Evolutionary conservation across 92 coral and sea anemone genomes (phyloP).

Genomic region (Palythoa caribaeorum): DNA sequence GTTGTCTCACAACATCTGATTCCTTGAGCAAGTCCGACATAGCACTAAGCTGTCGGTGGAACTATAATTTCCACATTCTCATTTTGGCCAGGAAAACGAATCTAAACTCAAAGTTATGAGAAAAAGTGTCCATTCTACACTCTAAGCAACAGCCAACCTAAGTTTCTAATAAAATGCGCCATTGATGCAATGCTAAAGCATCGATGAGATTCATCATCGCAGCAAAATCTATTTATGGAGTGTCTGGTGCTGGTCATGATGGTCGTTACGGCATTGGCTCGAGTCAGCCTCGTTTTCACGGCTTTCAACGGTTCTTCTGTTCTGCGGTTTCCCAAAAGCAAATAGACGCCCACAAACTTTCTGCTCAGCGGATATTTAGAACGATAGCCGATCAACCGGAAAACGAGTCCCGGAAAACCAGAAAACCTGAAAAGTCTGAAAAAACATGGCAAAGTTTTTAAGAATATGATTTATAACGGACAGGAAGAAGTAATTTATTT

Average conservation of each 20-base stretch:
- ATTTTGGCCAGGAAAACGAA: not conserved
- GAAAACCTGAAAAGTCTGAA: too few species aligned
- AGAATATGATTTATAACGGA: not conserved
- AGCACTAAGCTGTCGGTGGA: constrained; percentile 38
- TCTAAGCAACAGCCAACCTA: not conserved
- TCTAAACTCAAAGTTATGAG: not conserved
- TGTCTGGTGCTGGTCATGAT: too few species aligned
- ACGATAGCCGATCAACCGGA: not conserved
- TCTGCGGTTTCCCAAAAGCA: constrained; percentile 29
- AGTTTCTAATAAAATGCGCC: too few species aligned
- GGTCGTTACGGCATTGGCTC: not conserved
- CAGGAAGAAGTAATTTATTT: not conserved
- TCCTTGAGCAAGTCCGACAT: constrained; percentile 98
- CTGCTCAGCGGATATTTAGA: not conserved
- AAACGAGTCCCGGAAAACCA: not conserved
- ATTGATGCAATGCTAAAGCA: too few species aligned
- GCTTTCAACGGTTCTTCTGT: not conserved
- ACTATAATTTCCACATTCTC: constrained; percentile 48
- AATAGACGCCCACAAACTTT: not conserved
- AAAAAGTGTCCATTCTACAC: not conserved
- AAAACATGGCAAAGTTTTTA: not conserved
- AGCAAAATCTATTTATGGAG: too few species aligned
- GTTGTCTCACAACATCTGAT: constrained; percentile 96
- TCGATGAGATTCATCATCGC: too few species aligned
- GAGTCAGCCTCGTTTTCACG: constrained; percentile 33